Percentiles rank a stretch among this genome's conserved stretches.
Conservation (phyloP, 2,888 invertebrate genomes). For the Adelphocoris suturalis region DNA sequence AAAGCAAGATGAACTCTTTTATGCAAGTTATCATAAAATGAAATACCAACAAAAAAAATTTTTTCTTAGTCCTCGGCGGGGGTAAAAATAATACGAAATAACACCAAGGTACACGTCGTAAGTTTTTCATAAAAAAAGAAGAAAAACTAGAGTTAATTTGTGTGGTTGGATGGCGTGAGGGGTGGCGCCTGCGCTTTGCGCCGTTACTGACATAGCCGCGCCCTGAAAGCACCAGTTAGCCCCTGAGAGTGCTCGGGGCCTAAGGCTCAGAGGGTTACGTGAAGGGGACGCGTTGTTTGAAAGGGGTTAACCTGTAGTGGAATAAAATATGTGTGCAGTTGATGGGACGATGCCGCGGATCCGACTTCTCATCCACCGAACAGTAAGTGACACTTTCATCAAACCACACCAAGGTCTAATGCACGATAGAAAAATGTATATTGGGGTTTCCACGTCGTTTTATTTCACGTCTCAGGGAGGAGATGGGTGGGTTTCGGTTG, state of each 20-base stretch:
- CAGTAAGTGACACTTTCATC: constrained; percentile 47
- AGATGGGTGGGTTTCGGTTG: constrained; percentile 59
- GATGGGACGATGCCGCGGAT: constrained; percentile 65
- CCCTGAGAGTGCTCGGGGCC: constrained; percentile 71
- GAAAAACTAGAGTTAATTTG: constrained; percentile 66
- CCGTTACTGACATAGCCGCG: constrained; percentile 65
- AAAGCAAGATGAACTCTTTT: background rate
- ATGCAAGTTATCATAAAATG: constrained; percentile 22
- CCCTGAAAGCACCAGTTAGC: constrained; percentile 71
- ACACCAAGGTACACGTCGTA: constrained; percentile 18
- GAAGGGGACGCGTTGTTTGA: constrained; percentile 69
- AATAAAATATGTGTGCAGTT: constrained; percentile 62
- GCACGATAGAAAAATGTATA: background rate
- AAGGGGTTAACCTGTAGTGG: constrained; percentile 68
- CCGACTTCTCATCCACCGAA: constrained; percentile 51
- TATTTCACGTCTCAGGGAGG: constrained; percentile 30
- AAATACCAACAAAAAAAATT: background rate
- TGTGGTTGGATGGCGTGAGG: constrained; percentile 65
- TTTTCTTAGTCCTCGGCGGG: background rate
- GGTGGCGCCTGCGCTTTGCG: constrained; percentile 57
- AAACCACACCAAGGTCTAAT: background rate
- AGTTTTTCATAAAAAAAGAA: constrained; percentile 24
- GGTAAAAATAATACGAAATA: background rate
- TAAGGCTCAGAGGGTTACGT: constrained; percentile 71
- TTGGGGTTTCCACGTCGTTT: background rate